Evolutionary conservation across 1,140 invertebrate genomes (phyloP).

Genomic region (Drosophila saltans): DNA sequence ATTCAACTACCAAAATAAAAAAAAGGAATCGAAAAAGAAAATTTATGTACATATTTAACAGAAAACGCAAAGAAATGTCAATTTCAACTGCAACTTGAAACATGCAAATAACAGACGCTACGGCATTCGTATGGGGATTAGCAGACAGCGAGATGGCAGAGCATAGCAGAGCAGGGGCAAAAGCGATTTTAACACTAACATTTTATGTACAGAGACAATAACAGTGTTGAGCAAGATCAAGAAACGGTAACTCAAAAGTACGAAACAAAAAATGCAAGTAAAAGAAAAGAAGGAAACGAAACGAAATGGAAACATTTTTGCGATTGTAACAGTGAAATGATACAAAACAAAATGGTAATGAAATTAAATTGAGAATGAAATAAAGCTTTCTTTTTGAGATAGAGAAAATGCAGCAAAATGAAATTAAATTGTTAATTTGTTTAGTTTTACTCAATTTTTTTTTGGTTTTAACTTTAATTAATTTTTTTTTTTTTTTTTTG

Average conservation of each 20-base stretch:
- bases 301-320: slow-evolving; percentile 9
- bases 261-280: neutral
- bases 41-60: slow-evolving; percentile 18
- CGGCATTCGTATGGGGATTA: neutral
- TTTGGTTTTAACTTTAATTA: slow-evolving; percentile 17
- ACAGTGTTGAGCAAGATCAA: neutral
- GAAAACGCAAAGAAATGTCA: neutral
- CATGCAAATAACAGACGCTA: slow-evolving; percentile 9
- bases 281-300: slow-evolving; percentile 9
- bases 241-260: neutral
- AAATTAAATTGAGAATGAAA: slow-evolving; percentile 33
- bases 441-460: slow-evolving; percentile 31
- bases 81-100: neutral
- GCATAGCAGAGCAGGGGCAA: neutral
- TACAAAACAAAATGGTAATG: slow-evolving; percentile 42
- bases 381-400: slow-evolving; percentile 17
- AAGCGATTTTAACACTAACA: slow-evolving; percentile 23
- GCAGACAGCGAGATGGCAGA: slow-evolving; percentile 33
- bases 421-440: slow-evolving; percentile 44
- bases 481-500: slow-evolving; percentile 34
- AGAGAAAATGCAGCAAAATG: slow-evolving; percentile 58
- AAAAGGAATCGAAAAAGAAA: slow-evolving; percentile 32
- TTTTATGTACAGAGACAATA: slow-evolving; percentile 37
- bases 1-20: slow-evolving; percentile 20
- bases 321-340: slow-evolving; percentile 18